Percentiles rank a stretch among this genome's conserved stretches.
These are phyloP conservation scores for Schizotus pectinicornis DNA, from an alignment of 2,888 invertebrate genomes.

Conservation along the genomic window DNA sequence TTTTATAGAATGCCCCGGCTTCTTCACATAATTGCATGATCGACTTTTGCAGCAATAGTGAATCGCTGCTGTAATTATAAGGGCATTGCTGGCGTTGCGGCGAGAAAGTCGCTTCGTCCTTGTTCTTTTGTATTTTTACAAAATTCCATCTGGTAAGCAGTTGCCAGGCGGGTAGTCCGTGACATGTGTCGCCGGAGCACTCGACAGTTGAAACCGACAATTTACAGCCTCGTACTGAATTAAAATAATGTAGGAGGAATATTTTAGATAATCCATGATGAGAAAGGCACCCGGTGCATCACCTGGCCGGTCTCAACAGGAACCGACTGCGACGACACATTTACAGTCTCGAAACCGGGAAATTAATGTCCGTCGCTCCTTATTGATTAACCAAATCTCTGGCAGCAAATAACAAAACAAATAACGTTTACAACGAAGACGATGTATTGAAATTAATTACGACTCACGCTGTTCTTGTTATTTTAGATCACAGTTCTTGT, in stretches of 20 bases:
- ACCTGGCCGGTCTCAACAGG: constrained; percentile 1
- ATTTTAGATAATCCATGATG: constrained; percentile 14
- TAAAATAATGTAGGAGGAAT: constrained; percentile 45
- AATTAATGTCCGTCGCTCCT: not conserved
- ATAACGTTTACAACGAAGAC: constrained; percentile 40
- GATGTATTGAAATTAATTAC: constrained; percentile 53
- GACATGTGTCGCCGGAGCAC: constrained; percentile 43
- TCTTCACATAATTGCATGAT: constrained; percentile 31
- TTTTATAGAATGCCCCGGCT: constrained; percentile 32
- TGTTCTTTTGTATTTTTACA: constrained; percentile 40
- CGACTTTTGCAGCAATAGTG: too few species aligned
- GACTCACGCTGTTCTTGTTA: constrained; percentile 55
- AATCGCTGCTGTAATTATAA: too few species aligned
- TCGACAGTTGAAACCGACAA: constrained; percentile 29
- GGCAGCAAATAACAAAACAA: constrained; percentile 13
- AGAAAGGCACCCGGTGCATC: constrained; percentile 2
- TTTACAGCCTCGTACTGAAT: constrained; percentile 38
- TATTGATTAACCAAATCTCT: too few species aligned
- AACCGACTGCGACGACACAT: too few species aligned
- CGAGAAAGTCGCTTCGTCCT: constrained; percentile 25
- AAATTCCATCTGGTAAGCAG: constrained; percentile 47
- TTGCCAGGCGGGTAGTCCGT: constrained; percentile 44
- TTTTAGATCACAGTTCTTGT: constrained; percentile 53
- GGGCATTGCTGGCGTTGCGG: constrained; percentile 10
- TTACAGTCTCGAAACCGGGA: not conserved